phyloP scores from a whole-genome alignment of 2,113 vertebrate genomes.

The Phodopus roborovskii region DNA sequence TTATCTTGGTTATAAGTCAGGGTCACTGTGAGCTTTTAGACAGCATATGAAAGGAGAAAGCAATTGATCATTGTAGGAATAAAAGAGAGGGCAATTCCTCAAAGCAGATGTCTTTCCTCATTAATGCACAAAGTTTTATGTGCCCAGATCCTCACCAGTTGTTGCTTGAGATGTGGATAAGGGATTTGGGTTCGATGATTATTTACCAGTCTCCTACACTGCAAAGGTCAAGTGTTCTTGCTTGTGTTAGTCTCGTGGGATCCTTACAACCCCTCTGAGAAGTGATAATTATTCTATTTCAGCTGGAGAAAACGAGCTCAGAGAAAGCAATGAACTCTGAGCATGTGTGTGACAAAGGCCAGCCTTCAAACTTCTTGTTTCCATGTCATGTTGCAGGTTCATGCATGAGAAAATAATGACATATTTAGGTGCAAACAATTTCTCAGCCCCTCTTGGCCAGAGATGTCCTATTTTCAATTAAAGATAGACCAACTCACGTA shows the following conservation, averaged over 20 bases:
- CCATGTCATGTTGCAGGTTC: neutral
- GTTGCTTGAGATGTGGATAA: neutral
- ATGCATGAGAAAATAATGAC: neutral
- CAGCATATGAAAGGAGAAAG: neutral
- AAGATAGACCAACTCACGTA: neutral
- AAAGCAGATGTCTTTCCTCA: constrained; percentile 56
- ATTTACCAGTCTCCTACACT: neutral
- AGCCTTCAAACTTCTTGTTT: neutral
- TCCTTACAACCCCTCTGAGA: neutral
- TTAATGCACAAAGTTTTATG: neutral
- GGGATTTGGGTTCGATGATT: neutral
- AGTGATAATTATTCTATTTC: neutral
- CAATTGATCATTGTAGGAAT: constrained; percentile 46
- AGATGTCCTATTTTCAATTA: constrained; percentile 8
- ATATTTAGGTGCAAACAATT: neutral
- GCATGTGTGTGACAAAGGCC: neutral
- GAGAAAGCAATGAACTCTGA: neutral
- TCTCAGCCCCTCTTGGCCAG: constrained; percentile 2
- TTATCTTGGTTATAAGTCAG: constrained; percentile 64
- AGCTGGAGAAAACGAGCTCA: neutral
- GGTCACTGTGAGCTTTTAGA: constrained; percentile 45
- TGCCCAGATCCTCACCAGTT: neutral
- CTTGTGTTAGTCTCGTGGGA: neutral
- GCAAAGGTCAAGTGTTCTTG: constrained; percentile 4
- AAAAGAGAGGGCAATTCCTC: constrained; percentile 1